phyloP scores from a whole-genome alignment of 2,888 invertebrate species.

The Spisula subtruncata region DNA sequence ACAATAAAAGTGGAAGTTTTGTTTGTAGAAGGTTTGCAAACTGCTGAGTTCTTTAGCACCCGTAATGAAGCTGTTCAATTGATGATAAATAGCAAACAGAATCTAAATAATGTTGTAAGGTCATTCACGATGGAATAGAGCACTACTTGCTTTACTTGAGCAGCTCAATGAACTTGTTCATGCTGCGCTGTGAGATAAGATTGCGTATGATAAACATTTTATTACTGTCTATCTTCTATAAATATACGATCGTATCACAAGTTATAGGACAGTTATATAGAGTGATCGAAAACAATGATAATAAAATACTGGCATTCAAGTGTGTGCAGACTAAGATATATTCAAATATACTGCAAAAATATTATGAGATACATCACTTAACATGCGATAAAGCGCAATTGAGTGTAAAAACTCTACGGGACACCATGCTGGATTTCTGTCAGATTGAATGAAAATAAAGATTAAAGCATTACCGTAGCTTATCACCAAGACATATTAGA shows the following conservation, averaged over 20 bases:
- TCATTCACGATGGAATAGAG: not conserved
- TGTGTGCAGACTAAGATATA: constrained; percentile 6
- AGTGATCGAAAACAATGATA: constrained; percentile 5
- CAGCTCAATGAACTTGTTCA: not conserved
- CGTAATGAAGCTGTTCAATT: not conserved
- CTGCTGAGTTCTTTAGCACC: not conserved
- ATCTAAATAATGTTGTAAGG: constrained; percentile 11
- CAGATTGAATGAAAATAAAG: constrained; percentile 10
- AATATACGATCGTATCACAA: constrained; percentile 14
- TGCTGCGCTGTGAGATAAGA: constrained; percentile 13
- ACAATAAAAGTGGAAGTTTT: not conserved
- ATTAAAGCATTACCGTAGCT: not conserved
- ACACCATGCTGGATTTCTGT: constrained; percentile 3
- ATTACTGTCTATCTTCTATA: constrained; percentile 20
- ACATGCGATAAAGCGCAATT: constrained; percentile 1
- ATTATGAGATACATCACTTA: constrained; percentile 5
- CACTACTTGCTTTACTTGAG: not conserved
- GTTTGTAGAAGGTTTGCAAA: not conserved
- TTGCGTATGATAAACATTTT: constrained; percentile 16
- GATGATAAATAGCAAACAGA: not conserved
- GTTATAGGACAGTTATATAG: constrained; percentile 2
- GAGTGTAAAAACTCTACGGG: not conserved
- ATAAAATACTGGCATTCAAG: not conserved
- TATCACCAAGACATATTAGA: not conserved
- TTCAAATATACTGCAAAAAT: constrained; percentile 27